These are phyloP conservation scores for Drosophila meridionalis DNA, from an alignment of 2,888 invertebrate species.

Conservation along the genomic window DNA sequence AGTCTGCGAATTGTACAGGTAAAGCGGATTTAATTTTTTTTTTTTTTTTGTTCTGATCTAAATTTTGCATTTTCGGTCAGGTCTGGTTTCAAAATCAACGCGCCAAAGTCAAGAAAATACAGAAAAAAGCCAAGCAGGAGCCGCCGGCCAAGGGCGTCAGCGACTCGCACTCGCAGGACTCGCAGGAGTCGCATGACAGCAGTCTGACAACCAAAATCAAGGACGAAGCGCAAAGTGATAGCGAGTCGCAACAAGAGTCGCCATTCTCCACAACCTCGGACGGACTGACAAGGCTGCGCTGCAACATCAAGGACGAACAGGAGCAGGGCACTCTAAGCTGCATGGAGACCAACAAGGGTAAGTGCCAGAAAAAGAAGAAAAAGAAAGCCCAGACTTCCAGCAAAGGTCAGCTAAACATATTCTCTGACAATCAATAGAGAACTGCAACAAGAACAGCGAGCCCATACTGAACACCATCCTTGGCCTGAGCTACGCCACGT, in stretches of 20 bases:
- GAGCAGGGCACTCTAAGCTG: slow-evolving; percentile 83
- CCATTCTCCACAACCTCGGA: slow-evolving; percentile 79
- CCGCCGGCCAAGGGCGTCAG: slow-evolving; percentile 83
- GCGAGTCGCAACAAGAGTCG: slow-evolving; percentile 83
- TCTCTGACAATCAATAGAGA: slow-evolving; percentile 70
- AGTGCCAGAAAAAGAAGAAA: neutral
- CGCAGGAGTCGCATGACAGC: slow-evolving; percentile 86
- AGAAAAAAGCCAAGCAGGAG: slow-evolving; percentile 88
- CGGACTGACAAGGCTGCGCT: slow-evolving; percentile 73
- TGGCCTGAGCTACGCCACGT: slow-evolving; percentile 84
- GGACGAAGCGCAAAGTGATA: slow-evolving; percentile 88
- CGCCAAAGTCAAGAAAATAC: slow-evolving; percentile 89
- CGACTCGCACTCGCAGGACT: slow-evolving; percentile 84
- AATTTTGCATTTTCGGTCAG: slow-evolving; percentile 72
- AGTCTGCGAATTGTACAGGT: slow-evolving; percentile 94
- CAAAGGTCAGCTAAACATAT: neutral
- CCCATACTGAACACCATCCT: slow-evolving; percentile 84
- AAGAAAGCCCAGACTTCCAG: neutral
- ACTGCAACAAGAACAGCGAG: slow-evolving; percentile 84
- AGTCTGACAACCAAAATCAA: slow-evolving; percentile 87
- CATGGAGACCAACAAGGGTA: slow-evolving; percentile 84
- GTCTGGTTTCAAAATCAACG: slow-evolving; percentile 89
- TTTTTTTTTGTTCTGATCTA: neutral
- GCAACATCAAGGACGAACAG: slow-evolving; percentile 83
- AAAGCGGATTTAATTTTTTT: neutral